A percentile compares a stretch with the other conserved stretches of the same genome.
Conservation (phyloP, 2,113 vertebrate species). For the Amblyopsis rosae region DNA sequence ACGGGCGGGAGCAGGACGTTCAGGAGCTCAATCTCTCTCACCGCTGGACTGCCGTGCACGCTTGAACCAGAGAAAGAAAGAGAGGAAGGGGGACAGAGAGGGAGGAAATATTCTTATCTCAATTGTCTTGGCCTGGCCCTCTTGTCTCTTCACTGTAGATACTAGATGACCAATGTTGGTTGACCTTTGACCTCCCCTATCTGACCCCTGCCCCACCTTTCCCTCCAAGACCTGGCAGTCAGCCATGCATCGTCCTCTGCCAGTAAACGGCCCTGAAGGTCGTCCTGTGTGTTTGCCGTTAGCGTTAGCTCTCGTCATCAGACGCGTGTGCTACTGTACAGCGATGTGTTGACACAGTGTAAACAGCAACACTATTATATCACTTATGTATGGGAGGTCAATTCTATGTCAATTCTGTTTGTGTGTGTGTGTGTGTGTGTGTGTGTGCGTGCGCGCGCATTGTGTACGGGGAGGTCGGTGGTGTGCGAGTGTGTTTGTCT, state of each 20-base stretch:
- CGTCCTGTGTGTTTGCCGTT: conserved; percentile 15
- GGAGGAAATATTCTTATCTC: conserved; percentile 68
- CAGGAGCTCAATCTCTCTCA: conserved; percentile 44
- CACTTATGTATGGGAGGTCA: background rate
- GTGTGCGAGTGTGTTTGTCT: background rate
- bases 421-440: background rate
- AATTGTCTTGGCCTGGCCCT: conserved; percentile 74
- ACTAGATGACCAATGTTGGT: conserved; percentile 58
- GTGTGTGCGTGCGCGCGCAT: background rate
- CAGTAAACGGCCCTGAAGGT: conserved; percentile 24
- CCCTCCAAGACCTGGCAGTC: conserved; percentile 5
- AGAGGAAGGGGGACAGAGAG: conserved; percentile 45
- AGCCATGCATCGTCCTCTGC: conserved; percentile 30
- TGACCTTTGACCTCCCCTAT: conserved; percentile 51
- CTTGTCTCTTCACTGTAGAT: conserved; percentile 49
- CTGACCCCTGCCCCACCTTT: conserved; percentile 12
- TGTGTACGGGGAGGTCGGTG: no score
- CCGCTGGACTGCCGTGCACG: conserved; percentile 41
- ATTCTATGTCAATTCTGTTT: conserved; percentile 1
- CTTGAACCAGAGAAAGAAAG: conserved; percentile 47
- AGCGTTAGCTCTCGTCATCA: conserved; percentile 10
- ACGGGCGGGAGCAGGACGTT: conserved; percentile 38
- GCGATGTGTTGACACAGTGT: background rate
- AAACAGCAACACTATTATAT: background rate
- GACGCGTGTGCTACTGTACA: background rate